Evolutionary conservation across 2,888 invertebrate genomes (phyloP), one percentile per base, ranked within the genome.

Genomic region (Nysson spinosus): DNA sequence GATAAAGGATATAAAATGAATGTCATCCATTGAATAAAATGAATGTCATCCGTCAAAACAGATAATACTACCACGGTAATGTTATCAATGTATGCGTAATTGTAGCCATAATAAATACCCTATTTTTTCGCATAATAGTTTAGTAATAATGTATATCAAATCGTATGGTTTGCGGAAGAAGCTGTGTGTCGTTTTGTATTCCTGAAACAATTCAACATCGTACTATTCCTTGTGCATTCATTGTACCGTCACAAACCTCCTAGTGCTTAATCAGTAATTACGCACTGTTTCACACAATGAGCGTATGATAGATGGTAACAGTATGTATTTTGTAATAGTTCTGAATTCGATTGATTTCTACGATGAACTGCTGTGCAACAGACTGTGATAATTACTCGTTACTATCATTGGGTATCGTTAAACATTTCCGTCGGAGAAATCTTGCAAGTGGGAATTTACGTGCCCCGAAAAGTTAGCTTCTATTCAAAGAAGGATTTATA

Each of bases 381-480:
- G 71, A 37, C 75, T 74, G 73, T 75, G 73, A 73, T 74, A 72
- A 69, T 61, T 60, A 60, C 24, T 12, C 35, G 40, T 58, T 62
- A 60, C 43, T 60, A 44, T 46, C 32, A 32, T 72, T 47, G 50
- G 39, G 24, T 56, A 37, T 14, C 20, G 35, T 39, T 30, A 16
- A 50, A 51, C 37, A 49, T 40, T 56, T 56, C 35, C 43, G 42
- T 61, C 12, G 47, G 47, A 30, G 42, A 62, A 68, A 52, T 73
- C 47, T 43, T 49, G 17, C 61, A 61, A 62, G 54, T 50, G 56
- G 50, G 50, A 54, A 47, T 40, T 72, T 68, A 58, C 57, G 58
- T 51, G 58, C 61, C 61, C 75, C 60, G 60, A 67, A 54, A 60
- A 52, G 43, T 47, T 43, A 47, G 47, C 54, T 57, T 57, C 44